Conservation (phyloP, 2,888 invertebrate species). For the Ramazzottius varieornatus region DNA sequence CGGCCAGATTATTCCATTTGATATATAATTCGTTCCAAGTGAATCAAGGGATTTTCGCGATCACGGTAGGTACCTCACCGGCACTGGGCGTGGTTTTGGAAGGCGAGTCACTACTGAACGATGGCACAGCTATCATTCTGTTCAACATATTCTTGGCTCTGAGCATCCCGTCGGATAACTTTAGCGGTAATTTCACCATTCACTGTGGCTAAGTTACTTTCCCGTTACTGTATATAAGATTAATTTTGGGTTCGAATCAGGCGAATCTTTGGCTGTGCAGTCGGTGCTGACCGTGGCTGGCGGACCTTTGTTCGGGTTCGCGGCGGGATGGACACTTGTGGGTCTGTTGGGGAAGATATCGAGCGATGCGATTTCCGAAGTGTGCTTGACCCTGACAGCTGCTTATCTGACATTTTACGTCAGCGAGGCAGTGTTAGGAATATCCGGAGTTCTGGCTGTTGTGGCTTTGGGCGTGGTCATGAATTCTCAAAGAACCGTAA, state of each 20-base stretch:
- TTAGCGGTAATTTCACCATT: slow-evolving; percentile 4
- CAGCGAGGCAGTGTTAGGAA: slow-evolving; percentile 14
- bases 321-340: not conserved
- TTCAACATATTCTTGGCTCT: slow-evolving; percentile 19
- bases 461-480: slow-evolving; percentile 24
- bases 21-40: not conserved
- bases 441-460: slow-evolving; percentile 26
- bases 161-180: slow-evolving; percentile 4
- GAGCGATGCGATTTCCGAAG: slow-evolving; percentile 24
- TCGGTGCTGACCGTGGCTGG: slow-evolving; percentile 2
- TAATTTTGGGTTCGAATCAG: not conserved
- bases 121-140: slow-evolving; percentile 26
- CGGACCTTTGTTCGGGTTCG: not conserved
- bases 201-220: not conserved
- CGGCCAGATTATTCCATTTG: not conserved
- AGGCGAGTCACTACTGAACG: slow-evolving; percentile 27
- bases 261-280: not conserved
- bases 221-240: not conserved
- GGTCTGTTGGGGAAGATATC: slow-evolving; percentile 15
- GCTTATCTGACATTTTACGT: slow-evolving; percentile 25
- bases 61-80: slow-evolving; percentile 13
- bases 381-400: slow-evolving; percentile 23
- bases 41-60: too few species aligned
- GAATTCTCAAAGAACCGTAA: slow-evolving; percentile 21
- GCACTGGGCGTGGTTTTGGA: slow-evolving; percentile 23